Percentiles rank a stretch among this genome's conserved stretches.
Evolutionary conservation across 2,113 vertebrate species (phyloP).

Genomic region (Anguilla rostrata): DNA sequence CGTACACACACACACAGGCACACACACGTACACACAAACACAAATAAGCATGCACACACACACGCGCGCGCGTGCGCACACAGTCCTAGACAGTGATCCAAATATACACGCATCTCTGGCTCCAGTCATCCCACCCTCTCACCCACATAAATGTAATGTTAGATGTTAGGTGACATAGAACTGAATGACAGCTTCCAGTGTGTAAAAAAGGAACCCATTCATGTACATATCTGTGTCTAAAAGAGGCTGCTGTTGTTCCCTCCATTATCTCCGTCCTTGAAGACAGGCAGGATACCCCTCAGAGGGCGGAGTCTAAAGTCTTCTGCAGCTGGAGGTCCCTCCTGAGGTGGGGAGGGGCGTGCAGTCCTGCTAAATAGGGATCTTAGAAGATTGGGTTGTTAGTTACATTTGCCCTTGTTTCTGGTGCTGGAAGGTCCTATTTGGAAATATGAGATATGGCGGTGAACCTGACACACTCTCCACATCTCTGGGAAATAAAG

Average conservation of each 20-base stretch:
- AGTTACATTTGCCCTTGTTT: neutral
- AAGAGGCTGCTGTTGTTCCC: neutral
- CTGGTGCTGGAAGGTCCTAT: neutral
- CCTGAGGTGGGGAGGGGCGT: neutral
- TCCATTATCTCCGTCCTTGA: neutral
- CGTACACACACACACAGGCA: neutral
- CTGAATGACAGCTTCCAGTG: neutral
- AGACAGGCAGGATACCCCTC: neutral
- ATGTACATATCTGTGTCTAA: neutral
- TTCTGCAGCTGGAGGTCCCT: neutral
- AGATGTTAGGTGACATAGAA: too few species aligned
- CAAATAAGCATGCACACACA: neutral
- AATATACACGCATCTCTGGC: too few species aligned
- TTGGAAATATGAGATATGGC: neutral
- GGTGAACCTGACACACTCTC: neutral
- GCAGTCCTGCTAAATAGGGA: neutral
- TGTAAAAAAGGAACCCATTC: neutral
- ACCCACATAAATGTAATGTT: too few species aligned
- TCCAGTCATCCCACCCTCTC: neutral
- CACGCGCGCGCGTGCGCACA: neutral
- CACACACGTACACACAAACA: neutral
- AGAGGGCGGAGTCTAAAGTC: neutral
- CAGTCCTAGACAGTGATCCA: neutral
- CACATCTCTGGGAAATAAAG: neutral
- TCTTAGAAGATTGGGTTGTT: neutral